phyloP scores from a whole-genome alignment of 2,797 vertebrate species.

The Peromyscus attwateri region DNA sequence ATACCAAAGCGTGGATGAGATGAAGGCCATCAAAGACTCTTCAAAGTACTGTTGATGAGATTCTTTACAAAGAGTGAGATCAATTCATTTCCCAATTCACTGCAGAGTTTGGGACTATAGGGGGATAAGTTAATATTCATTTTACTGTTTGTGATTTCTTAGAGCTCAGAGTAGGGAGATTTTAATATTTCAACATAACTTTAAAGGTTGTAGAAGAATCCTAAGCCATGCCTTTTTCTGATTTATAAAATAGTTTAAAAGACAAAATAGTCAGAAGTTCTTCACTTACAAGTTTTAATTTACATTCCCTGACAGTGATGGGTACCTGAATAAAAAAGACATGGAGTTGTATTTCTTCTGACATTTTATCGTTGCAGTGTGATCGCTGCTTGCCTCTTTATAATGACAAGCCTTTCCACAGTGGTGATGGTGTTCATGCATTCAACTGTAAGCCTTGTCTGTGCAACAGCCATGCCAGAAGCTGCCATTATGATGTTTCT shows the following conservation, averaged over 20 bases:
- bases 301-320: neutral
- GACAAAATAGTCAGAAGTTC: neutral
- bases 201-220: neutral
- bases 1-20: neutral
- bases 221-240: neutral
- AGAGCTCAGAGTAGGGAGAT: neutral
- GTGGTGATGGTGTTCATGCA: slow-evolving; percentile 92
- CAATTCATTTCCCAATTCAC: neutral
- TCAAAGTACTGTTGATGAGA: neutral
- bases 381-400: slow-evolving; percentile 92
- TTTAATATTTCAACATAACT: neutral
- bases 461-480: slow-evolving; percentile 92
- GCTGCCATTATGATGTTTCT: slow-evolving; percentile 92
- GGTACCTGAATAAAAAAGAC: neutral
- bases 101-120: neutral
- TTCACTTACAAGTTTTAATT: neutral
- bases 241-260: slow-evolving; percentile 1
- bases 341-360: slow-evolving; percentile 26
- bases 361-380: slow-evolving; percentile 88
- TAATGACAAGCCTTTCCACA: slow-evolving; percentile 95
- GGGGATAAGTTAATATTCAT: neutral
- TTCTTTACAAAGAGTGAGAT: neutral
- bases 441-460: slow-evolving; percentile 93
- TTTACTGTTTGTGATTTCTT: neutral
- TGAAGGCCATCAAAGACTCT: neutral